Evolutionary conservation across 2,113 vertebrate species (phyloP).

Genomic region (Hoplias malabaricus): DNA sequence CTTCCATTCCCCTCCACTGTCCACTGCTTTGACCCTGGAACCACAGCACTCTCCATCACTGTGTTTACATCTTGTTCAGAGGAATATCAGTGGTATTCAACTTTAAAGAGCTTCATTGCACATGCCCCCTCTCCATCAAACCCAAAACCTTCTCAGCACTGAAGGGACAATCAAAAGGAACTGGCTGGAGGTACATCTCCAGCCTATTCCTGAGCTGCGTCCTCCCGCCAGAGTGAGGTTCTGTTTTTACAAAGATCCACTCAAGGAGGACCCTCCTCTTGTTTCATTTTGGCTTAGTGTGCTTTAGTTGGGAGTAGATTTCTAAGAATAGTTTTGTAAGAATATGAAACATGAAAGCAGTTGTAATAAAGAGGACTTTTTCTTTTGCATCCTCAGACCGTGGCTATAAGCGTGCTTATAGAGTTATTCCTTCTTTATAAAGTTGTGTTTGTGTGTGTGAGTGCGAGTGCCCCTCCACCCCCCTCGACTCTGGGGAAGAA

Average conservation of each 20-base stretch:
- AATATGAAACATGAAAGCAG: neutral
- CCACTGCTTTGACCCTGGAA: no score
- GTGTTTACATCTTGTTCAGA: no score
- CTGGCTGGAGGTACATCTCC: slow-evolving; percentile 13
- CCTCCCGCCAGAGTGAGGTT: slow-evolving; percentile 9
- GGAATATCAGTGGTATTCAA: no score
- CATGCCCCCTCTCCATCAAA: neutral
- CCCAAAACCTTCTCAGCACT: neutral
- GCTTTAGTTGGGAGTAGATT: slow-evolving; percentile 24
- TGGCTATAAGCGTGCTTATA: slow-evolving; percentile 1
- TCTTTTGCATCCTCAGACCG: neutral
- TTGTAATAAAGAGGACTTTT: no score
- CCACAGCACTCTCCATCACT: no score
- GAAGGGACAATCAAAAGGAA: slow-evolving; percentile 72
- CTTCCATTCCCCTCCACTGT: no score
- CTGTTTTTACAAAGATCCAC: slow-evolving; percentile 30
- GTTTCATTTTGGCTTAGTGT: slow-evolving; percentile 1
- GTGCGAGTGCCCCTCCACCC: neutral
- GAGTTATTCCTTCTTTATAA: neutral
- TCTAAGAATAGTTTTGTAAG: slow-evolving; percentile 48
- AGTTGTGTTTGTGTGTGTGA: no score
- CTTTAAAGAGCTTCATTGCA: neutral
- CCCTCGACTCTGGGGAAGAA: neutral
- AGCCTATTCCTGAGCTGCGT: slow-evolving; percentile 9
- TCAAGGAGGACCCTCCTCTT: neutral